Base-by-base conservation (phyloP, 2,888 invertebrate species). In the Orchestes rusci region DNA sequence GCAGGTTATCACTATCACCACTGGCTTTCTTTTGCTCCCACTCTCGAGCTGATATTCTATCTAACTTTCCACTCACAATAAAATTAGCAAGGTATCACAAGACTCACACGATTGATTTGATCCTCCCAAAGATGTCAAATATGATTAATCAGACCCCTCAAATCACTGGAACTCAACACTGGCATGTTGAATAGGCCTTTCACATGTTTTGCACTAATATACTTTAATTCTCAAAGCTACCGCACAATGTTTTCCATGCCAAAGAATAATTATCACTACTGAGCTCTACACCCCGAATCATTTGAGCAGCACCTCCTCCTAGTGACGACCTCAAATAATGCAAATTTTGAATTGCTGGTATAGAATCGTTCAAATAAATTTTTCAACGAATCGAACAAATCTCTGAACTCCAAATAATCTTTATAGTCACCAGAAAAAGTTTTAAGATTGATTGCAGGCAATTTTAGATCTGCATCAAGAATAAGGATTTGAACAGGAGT, bases 371-470 rank as follows among this genome's bases (percentile, higher is more conserved):
- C 13, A 13, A 30, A 7, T 23, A 10, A 23, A 12, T 30, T 30
- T 8, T 8, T 23, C 23, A 30, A 30, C 12, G 31, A 30, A 5
- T 30, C 12, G 12, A 30, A 30, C 31, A 30, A 12, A 30, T 30
- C 31, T 12, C 31, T 8, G 12, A 5, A 30, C 12, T 30, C 31
- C 7, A 30, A 13, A 8, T 13, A 30, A 30, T 30, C 12, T 30
- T 30, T 30, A 30, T 30, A 30, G 12, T 30, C 31, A 30, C 31
- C 31, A 5, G 31, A 30, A 30, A 30, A 30, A 5, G 5, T 23
- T 23, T 23, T 5, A 8, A 23, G 8, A 23, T 23, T 23, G 5
- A 23, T 23, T 23, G 5, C 7, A 5, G 23, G 23, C 8, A 23
- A 23, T 23, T 23, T 23, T n/a, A n/a, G n/a, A n/a, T n/a, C n/a